Base-by-base conservation (phyloP, 2,888 invertebrate species). In the Anorthoa munda region DNA sequence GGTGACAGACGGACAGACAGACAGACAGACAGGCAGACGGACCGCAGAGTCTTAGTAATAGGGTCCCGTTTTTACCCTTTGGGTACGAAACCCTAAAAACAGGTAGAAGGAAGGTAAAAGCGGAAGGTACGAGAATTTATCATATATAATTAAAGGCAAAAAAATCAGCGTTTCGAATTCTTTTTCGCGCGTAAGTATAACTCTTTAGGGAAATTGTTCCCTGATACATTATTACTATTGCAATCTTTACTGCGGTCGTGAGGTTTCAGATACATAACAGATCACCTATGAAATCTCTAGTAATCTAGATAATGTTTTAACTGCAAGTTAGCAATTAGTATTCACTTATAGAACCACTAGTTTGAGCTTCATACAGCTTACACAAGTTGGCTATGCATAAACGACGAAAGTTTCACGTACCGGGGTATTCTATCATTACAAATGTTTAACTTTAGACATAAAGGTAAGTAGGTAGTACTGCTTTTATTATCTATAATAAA, bases 201-300 rank as follows among this genome's bases (percentile, higher is more conserved):
- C 13, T 77, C 77, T 76, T 72, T 58, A 67, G 81, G 81, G 81
- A 81, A 81, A 81, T 81, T 65, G 64, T 73, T 70, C 21, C 70
- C 77, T 81, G 66, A 81, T 81, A 81, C 45, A 77, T 81, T 81
- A 81, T 81, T 81, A 81, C 64, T 72, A 67, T 70, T 61, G 60
- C 81, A 81, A 81, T 81, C 60, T 73, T 80, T 77, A 67, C 81
- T 23, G 31, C 50, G 56, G 66, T 55, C 31, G 51, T 66, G 75
- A 46, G 76, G 67, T 66, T 31, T 53, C 53, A 67, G 55, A 31
- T 67, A 61, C 51, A 51, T 45, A 23, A 65, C 48, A 67, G 12
- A 71, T 67, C 48, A 70, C 72, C 45, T 26, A 2, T 58, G 13
- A 46, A 56, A 50, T 50, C 72, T 46, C 72, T 45, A 17, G 9